Conservation (phyloP, 2,797 vertebrate genomes). For the Chelon auratus region DNA sequence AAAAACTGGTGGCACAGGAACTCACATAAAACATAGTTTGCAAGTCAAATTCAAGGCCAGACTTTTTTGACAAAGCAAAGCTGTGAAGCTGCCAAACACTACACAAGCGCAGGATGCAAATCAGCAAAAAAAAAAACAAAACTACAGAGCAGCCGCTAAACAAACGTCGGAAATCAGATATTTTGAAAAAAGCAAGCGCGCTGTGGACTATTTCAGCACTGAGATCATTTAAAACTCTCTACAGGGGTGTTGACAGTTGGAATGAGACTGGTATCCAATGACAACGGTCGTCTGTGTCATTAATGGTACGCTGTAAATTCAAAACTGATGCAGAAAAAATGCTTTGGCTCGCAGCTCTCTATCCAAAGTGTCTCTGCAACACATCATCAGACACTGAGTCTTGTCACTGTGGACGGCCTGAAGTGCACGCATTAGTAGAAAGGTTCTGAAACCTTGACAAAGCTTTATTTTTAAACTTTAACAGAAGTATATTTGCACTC, state of each 20-base stretch:
- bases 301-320: no score
- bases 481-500: no score
- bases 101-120: constrained; percentile 20
- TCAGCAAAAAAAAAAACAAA: not conserved
- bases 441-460: no score
- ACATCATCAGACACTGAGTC: no score
- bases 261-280: constrained; percentile 28
- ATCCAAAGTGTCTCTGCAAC: no score
- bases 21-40: constrained; percentile 17
- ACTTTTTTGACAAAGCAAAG: constrained; percentile 28
- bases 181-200: not conserved
- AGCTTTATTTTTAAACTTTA: no score
- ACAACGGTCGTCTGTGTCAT: not conserved
- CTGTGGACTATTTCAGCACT: not conserved
- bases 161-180: not conserved
- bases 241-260: constrained; percentile 31
- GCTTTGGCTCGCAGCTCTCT: no score
- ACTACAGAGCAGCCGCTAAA: not conserved
- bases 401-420: no score
- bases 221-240: not conserved
- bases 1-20: not conserved
- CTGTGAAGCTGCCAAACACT: constrained; percentile 33
- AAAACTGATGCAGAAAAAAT: no score
- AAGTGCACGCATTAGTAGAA: no score
- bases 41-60: constrained; percentile 32